Evolutionary conservation across 1,140 invertebrate genomes (phyloP), one percentile per base, ranked within the genome.

Genomic region (Drosophila truncata): DNA sequence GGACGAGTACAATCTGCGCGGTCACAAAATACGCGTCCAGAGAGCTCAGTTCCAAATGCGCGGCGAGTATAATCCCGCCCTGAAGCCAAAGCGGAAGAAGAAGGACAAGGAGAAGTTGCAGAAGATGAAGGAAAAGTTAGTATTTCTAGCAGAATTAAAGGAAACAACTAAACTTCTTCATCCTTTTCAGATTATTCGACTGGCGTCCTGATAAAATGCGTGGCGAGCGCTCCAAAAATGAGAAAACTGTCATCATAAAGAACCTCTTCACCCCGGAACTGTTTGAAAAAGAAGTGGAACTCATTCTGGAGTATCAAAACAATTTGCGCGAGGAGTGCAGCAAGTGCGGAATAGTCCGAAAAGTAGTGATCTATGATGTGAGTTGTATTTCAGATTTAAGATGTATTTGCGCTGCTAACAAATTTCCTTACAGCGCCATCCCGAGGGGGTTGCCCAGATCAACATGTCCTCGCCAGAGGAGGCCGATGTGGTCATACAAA

Each of bases 41-140:
- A 94, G 96, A 80, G 99, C 99, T 1, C 96, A 97, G 85, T 99
- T 99, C 92, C 95, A 98, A 92, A 94, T 99, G 94, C 99, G 99
- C 93, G 99, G 99, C 14, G 94, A 96, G 52, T 99, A 98, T 93
- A 97, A 99, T 94, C 98, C 99, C 11, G 95, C 95, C 1, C 95
- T 98, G 41, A 99, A 99, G 93, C 98, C 98, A 4, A 98, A 97
- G 92, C 97, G 97, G 91, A 98, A 97, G 90, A 96, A 96, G 86
- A 98, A 98, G 93, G 97, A 98, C 50, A 96, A 98, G 77, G 96
- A 98, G 67, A 98, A 98, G 91, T 92, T 98, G 61, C 98, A 98
- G 93, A 98, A 98, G 93, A 96, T 97, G 93, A 97, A 99, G 84
- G 96, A 99, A 92, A 99, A 98, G 95, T 97, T 93, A 94, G 94